A percentile compares a stretch with the other conserved stretches of the same genome.
Evolutionary conservation across 2,797 vertebrate genomes (phyloP).

Genomic region (Sorex maritimensis): DNA sequence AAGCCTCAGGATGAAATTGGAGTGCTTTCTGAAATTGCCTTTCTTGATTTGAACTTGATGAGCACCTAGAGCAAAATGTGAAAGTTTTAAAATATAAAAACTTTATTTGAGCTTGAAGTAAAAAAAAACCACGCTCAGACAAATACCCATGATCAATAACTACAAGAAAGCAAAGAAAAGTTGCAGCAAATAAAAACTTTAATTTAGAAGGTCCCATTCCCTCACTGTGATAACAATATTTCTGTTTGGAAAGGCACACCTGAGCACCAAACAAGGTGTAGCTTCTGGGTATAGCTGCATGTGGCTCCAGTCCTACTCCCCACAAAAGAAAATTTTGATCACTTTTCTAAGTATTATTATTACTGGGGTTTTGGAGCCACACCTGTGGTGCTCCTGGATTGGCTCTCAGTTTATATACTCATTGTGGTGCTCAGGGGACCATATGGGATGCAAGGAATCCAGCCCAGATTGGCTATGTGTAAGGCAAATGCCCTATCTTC

Average conservation of each 20-base stretch:
- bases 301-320: no score
- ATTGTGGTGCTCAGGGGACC: no score
- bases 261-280: no score
- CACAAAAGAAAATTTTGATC: no score
- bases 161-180: constrained; percentile 14
- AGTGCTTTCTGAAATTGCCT: constrained; percentile 19
- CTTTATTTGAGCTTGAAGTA: constrained; percentile 55
- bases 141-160: not conserved
- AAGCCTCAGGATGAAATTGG: not conserved
- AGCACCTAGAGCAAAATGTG: not conserved
- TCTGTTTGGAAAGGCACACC: not conserved
- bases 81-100: constrained; percentile 44
- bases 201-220: not conserved
- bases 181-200: not conserved
- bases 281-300: no score
- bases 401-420: no score
- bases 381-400: no score
- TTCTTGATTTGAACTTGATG: constrained; percentile 53
- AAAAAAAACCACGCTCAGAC: not conserved
- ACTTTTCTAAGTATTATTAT: no score
- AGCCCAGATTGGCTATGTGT: no score
- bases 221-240: constrained; percentile 1
- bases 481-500: no score
- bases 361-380: no score
- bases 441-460: no score